Percentiles rank a stretch among this genome's conserved stretches.
Conservation (phyloP, 2,113 vertebrate species). For the Anoplopoma fimbria region DNA sequence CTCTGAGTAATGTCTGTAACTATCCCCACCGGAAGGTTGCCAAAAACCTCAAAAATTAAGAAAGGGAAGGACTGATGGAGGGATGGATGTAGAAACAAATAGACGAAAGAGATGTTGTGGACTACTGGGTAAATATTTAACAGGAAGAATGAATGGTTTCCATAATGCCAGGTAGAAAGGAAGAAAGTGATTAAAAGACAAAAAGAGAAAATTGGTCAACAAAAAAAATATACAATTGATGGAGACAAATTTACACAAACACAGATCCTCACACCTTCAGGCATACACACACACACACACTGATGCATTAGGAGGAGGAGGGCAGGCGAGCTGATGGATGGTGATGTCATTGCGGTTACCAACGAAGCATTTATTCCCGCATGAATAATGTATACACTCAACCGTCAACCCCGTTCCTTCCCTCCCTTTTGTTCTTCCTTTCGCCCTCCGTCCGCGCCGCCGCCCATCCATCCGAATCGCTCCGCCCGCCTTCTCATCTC, state of each 20-base stretch:
- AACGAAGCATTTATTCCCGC: slow-evolving; percentile 56
- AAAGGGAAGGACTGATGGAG: too few relatives aligned
- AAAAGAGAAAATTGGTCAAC: not conserved
- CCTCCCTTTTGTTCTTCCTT: slow-evolving; percentile 19
- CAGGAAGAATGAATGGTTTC: not conserved
- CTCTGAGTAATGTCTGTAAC: too few relatives aligned
- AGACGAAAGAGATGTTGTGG: not conserved
- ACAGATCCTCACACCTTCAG: not conserved
- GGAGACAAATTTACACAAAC: slow-evolving; percentile 17
- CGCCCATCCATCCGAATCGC: slow-evolving; percentile 60
- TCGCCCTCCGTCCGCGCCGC: slow-evolving; percentile 11
- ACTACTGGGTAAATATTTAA: not conserved
- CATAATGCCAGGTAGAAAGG: not conserved
- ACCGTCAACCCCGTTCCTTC: slow-evolving; percentile 36
- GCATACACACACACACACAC: slow-evolving; percentile 17
- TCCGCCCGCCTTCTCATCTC: slow-evolving; percentile 64
- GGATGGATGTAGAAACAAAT: not conserved
- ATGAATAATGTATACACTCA: slow-evolving; percentile 72
- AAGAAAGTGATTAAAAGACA: not conserved
- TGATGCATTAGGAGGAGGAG: slow-evolving; percentile 10
- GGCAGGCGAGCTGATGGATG: slow-evolving; percentile 66
- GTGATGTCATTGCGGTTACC: slow-evolving; percentile 59
- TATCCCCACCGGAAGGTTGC: too few relatives aligned
- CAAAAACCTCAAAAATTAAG: too few relatives aligned
- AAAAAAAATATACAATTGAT: not conserved